Evolutionary conservation across 2,797 vertebrate species (phyloP), one percentile per base, ranked within the genome.

Genomic region (Manis crassicaudata): DNA sequence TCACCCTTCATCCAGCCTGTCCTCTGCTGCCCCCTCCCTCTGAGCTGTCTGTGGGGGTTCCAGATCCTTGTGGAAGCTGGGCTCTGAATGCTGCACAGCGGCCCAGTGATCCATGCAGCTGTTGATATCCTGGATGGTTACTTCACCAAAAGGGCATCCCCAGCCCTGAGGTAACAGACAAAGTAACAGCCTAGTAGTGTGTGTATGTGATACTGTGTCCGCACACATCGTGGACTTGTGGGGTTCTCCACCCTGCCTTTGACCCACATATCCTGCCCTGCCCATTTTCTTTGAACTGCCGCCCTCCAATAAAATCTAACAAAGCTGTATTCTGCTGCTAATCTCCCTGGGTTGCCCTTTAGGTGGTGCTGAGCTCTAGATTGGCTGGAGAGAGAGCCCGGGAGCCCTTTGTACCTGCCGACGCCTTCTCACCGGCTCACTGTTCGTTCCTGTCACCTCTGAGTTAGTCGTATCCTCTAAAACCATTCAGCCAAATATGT

Each of bases 311-410:
- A 27, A 77, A 65, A 7, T 60, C 60, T 13, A 52, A 25, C 29
- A 60, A 40, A 60, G 5, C 70, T 5, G 0, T 18, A 0, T 20
- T 11, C 14, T 37, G 0, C 6, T 27, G 8, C 43, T 43, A 1
- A 21, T 54, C 43, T 65, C 32, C 3, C 18, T 0, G 50, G 5
- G 29, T 6, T 14, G 25, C 25, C 3, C 0, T 43, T 37, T 21
- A 11, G 62, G n/a, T 43, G 56, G 23, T 27, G 17, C 72, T n/a
- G 10, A 46, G 35, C 35, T 13, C 29, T 21, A 32, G 13, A 4
- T 7, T 5, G 58, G n/a, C 32, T 4, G 10, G 20, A 50, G 68
- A 50, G 43, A 56, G 58, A 35, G 5, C 35, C 10, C 14, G 13
- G 56, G 35, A 63, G 54, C 32, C 1, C 67, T 18, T 56, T 14